phyloP scores from a whole-genome alignment of 2,888 invertebrate species.

The Troilus luridus region DNA sequence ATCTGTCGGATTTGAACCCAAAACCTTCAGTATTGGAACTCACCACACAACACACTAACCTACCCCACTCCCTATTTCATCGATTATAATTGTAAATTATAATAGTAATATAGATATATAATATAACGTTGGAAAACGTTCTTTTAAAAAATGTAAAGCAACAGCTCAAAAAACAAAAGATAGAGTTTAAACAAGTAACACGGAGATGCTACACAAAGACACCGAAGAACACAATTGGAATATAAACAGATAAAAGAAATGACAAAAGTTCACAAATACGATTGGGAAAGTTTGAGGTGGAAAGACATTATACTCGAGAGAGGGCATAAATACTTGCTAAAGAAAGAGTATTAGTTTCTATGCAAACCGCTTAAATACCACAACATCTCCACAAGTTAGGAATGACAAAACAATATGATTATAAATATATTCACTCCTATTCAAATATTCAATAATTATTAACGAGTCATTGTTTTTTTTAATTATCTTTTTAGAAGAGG shows the following conservation, averaged over 20 bases:
- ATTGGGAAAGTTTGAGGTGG: not conserved
- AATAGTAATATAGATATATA: too few species aligned
- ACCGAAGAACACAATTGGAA: not conserved
- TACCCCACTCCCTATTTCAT: too few species aligned
- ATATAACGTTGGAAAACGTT: too few species aligned
- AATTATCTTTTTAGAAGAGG: not conserved
- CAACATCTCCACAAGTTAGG: not conserved
- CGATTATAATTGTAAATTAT: too few species aligned
- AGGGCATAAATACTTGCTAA: not conserved
- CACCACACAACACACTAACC: too few species aligned
- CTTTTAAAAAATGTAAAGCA: not conserved
- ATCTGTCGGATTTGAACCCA: too few species aligned
- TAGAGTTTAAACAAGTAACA: not conserved
- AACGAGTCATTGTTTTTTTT: not conserved
- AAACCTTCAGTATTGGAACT: too few species aligned
- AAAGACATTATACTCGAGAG: not conserved
- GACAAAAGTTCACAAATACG: not conserved
- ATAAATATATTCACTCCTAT: not conserved
- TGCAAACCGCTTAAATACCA: not conserved
- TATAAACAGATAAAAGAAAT: not conserved
- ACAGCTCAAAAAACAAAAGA: not conserved
- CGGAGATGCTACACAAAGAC: not conserved
- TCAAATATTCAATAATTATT: not conserved
- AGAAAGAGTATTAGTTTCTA: not conserved
- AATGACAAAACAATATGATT: not conserved